These are phyloP conservation scores for Drosophila paranaensis DNA, from an alignment of 2,888 invertebrate genomes.

Conservation along the genomic window DNA sequence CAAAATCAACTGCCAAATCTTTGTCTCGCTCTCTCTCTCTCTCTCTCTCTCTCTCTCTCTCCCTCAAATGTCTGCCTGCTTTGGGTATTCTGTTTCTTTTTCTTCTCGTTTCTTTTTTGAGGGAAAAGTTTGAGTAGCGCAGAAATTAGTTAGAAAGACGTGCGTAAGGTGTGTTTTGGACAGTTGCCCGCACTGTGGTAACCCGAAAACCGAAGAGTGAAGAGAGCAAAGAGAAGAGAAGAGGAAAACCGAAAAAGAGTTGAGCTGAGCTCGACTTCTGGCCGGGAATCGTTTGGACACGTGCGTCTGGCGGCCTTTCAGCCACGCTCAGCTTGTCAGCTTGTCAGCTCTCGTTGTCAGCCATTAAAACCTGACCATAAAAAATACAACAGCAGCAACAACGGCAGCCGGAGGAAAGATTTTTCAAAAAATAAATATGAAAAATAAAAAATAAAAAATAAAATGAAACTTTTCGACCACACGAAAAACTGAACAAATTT, in stretches of 20 bases:
- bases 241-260: too few species aligned
- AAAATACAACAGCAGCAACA: not conserved
- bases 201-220: too few species aligned
- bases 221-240: not conserved
- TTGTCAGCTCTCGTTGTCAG: constrained; percentile 39
- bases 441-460: too few species aligned
- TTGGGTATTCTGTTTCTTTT: constrained; percentile 1
- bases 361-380: constrained; percentile 56
- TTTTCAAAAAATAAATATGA: not conserved
- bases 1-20: constrained; percentile 31
- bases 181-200: constrained; percentile 34
- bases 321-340: constrained; percentile 34
- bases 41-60: not conserved
- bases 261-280: not conserved
- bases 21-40: not conserved
- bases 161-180: constrained; percentile 73
- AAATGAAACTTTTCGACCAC: constrained; percentile 41
- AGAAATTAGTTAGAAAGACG: constrained; percentile 74
- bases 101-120: not conserved
- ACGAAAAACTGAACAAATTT: constrained; percentile 43
- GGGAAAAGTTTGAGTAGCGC: constrained; percentile 66
- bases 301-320: constrained; percentile 44
- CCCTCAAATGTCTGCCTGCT: constrained; percentile 24
- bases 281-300: constrained; percentile 34
- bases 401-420: constrained; percentile 17